Evolutionary conservation across 1,140 invertebrate genomes (phyloP).

Genomic region (Scaptomyza pallida): DNA sequence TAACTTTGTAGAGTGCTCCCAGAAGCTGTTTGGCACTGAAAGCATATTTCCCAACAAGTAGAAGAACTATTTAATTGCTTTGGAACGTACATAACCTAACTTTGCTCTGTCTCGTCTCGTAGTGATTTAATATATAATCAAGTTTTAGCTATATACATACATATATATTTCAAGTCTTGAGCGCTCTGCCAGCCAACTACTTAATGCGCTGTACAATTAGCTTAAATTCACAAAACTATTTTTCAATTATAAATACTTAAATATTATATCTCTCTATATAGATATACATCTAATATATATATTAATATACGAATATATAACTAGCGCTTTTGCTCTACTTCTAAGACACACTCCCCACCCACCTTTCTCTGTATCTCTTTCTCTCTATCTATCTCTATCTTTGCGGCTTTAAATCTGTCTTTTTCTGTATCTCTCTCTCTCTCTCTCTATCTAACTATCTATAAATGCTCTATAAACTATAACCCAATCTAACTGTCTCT

Average conservation of each 20-base stretch:
- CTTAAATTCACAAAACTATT: slow-evolving; percentile 63
- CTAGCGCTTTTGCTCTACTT: slow-evolving; percentile 77
- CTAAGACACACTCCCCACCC: slow-evolving; percentile 52
- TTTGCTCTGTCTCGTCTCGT: slow-evolving; percentile 43
- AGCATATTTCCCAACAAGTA: slow-evolving; percentile 14
- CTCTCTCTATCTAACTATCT: slow-evolving; percentile 43
- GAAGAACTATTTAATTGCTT: slow-evolving; percentile 58
- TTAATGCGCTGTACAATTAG: slow-evolving; percentile 81
- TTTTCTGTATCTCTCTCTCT: slow-evolving; percentile 51
- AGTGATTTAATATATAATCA: slow-evolving; percentile 53
- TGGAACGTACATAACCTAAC: slow-evolving; percentile 47
- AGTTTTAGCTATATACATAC: slow-evolving; percentile 61
- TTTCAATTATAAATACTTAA: slow-evolving; percentile 52
- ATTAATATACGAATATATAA: slow-evolving; percentile 21
- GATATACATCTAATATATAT: slow-evolving; percentile 21
- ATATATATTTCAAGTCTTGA: slow-evolving; percentile 76
- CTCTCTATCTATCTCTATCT: slow-evolving; percentile 37
- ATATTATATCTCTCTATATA: slow-evolving; percentile 11
- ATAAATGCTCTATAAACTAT: slow-evolving; percentile 48
- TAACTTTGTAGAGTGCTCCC: slow-evolving; percentile 56
- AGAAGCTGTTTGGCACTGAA: slow-evolving; percentile 34
- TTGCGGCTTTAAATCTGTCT: slow-evolving; percentile 30
- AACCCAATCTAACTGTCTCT: slow-evolving; percentile 47
- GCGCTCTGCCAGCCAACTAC: slow-evolving; percentile 77
- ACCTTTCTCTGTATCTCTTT: slow-evolving; percentile 41